Conservation (phyloP, 2,797 vertebrate species). For the Neomorphus geoffroyi region DNA sequence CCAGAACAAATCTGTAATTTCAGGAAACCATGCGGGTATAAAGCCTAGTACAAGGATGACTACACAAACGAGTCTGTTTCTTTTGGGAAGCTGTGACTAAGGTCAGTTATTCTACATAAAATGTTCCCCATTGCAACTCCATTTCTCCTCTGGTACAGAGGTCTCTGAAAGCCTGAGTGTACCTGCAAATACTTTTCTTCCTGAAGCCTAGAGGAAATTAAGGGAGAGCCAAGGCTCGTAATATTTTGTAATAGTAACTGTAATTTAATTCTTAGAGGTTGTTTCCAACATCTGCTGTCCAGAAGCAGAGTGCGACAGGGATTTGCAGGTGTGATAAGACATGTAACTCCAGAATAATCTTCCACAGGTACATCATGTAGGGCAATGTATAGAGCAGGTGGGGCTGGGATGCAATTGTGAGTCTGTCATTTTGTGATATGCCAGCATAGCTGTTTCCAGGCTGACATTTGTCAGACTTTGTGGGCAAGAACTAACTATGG, state of each 20-base stretch:
- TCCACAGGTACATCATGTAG: background rate
- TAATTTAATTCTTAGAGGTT: background rate
- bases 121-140: background rate
- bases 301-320: background rate
- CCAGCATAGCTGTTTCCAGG: background rate
- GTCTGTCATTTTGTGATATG: fast-evolving
- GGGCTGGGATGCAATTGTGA: background rate
- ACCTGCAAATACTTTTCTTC: background rate
- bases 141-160: background rate
- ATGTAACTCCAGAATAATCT: background rate
- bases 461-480: background rate
- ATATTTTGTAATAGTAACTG: background rate
- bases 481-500: background rate
- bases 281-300: background rate
- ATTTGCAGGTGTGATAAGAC: background rate
- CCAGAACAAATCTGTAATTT: background rate
- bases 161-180: background rate
- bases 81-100: fast-evolving
- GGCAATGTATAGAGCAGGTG: background rate
- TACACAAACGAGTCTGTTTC: fast-evolving
- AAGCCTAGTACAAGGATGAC: background rate
- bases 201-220: background rate
- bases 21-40: background rate
- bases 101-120: background rate
- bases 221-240: background rate